Conservation (phyloP, 2,888 invertebrate genomes). For the Rotaria macrura region DNA sequence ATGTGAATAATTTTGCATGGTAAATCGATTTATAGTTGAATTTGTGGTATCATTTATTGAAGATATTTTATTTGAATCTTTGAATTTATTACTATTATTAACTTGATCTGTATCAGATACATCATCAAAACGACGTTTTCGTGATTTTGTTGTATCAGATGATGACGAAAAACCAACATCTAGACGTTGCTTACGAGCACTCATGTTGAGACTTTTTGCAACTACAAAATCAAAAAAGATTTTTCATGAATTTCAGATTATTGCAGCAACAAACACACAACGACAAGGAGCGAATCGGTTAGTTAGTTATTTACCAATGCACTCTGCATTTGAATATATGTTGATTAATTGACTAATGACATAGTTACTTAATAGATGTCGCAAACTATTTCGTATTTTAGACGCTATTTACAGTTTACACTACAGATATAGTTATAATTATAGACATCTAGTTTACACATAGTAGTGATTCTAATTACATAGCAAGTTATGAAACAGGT, state of each 20-base stretch:
- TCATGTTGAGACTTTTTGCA: neutral
- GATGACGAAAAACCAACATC: neutral
- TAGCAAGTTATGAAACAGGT: too few relatives aligned
- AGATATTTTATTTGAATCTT: neutral
- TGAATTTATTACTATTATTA: neutral
- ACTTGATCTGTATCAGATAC: neutral
- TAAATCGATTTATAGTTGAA: slow-evolving; percentile 43
- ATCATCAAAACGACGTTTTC: neutral
- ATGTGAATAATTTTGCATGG: slow-evolving; percentile 70
- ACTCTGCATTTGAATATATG: neutral
- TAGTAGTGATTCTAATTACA: too few relatives aligned
- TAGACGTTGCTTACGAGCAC: neutral
- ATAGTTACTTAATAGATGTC: too few relatives aligned
- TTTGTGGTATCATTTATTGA: neutral
- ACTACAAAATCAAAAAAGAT: neutral
- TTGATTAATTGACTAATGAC: neutral
- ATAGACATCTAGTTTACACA: too few relatives aligned
- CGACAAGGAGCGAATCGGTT: neutral
- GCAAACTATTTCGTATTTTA: too few relatives aligned
- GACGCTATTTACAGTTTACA: too few relatives aligned
- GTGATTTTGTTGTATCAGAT: neutral
- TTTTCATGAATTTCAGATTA: neutral
- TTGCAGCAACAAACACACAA: neutral
- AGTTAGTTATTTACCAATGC: neutral
- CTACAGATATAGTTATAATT: too few relatives aligned